phyloP scores from a whole-genome alignment of 2,797 vertebrate species.

The Labeo calbasu region DNA sequence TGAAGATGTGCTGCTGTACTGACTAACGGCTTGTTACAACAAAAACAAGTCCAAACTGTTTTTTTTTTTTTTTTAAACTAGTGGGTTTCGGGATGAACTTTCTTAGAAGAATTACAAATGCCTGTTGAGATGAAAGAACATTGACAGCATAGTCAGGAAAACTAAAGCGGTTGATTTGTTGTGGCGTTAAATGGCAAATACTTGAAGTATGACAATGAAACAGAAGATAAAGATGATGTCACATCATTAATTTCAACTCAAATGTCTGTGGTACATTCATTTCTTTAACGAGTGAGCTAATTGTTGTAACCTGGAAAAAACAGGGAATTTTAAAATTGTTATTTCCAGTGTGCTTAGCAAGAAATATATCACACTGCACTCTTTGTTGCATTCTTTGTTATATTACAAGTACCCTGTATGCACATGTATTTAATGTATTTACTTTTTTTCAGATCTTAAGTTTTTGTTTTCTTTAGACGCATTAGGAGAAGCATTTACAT shows the following conservation, averaged over 20 bases:
- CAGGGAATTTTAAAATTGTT: too few relatives aligned
- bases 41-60: neutral
- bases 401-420: neutral
- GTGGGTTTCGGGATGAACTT: neutral
- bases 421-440: neutral
- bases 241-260: too few relatives aligned
- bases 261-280: too few relatives aligned
- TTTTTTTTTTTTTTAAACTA: neutral
- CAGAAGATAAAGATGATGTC: neutral
- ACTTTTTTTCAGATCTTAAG: neutral
- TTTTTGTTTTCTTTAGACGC: neutral
- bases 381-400: neutral
- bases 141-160: neutral
- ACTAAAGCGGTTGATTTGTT: neutral
- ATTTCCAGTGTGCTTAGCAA: too few relatives aligned
- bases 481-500: neutral
- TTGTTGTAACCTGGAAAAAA: too few relatives aligned
- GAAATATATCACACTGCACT: too few relatives aligned
- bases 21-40: neutral
- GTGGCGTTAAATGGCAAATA: neutral
- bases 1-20: neutral
- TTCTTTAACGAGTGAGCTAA: too few relatives aligned
- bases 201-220: too few relatives aligned
- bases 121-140: neutral
- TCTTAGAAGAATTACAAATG: neutral